Evolutionary conservation across 1,140 invertebrate genomes (phyloP).

Genomic region (Acromyrmex echinatior): DNA sequence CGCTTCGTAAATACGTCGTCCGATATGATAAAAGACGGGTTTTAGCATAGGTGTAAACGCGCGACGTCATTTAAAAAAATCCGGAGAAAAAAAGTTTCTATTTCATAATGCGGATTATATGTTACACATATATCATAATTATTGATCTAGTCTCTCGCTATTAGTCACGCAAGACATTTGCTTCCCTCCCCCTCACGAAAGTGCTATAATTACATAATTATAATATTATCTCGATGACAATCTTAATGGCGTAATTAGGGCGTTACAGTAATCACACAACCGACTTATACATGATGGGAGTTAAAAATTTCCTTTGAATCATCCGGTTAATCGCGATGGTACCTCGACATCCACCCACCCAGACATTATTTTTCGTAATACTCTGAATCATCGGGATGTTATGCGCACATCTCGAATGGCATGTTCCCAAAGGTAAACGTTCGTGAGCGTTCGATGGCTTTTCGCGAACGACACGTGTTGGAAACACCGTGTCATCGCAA

Average conservation of each 20-base stretch:
- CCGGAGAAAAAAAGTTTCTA: background rate
- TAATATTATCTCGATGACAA: conserved; percentile 48
- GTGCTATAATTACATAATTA: conserved; percentile 39
- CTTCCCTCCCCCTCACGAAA: background rate
- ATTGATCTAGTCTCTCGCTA: conserved; percentile 12
- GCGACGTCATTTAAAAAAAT: background rate
- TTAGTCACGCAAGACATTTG: conserved; percentile 28
- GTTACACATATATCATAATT: conserved; percentile 13
- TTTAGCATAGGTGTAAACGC: conserved; percentile 55
- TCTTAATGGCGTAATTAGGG: conserved; percentile 51
- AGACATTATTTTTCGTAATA: conserved; percentile 20
- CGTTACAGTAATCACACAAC: background rate
- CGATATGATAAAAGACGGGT: conserved; percentile 32
- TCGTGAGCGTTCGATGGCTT: conserved; percentile 1
- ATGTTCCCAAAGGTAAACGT: background rate
- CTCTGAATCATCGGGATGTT: conserved; percentile 30
- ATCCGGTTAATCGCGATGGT: conserved; percentile 11
- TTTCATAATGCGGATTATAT: conserved; percentile 28
- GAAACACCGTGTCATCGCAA: background rate
- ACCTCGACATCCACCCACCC: conserved; percentile 8
- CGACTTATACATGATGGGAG: background rate
- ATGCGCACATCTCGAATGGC: background rate
- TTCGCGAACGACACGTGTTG: background rate
- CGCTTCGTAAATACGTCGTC: conserved; percentile 48
- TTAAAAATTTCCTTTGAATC: conserved; percentile 24